phyloP scores from a whole-genome alignment of 2,113 vertebrate genomes.

The Tricholaema leucomelas region DNA sequence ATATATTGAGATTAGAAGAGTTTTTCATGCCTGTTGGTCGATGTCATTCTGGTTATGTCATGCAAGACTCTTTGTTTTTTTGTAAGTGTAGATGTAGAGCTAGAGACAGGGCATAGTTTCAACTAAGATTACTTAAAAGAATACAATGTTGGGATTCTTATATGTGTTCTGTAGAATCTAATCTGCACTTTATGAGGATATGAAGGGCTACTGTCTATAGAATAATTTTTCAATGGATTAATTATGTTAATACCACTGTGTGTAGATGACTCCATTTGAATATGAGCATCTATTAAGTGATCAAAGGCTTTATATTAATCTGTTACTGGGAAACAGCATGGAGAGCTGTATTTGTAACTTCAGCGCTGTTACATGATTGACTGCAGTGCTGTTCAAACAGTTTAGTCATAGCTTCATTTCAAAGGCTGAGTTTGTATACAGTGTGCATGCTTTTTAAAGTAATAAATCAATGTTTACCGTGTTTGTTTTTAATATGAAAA shows the following conservation, averaged over 20 bases:
- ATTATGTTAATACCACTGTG: not conserved
- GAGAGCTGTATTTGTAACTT: not conserved
- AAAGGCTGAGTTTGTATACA: not conserved
- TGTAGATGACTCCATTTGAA: not conserved
- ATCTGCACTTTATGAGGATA: not conserved
- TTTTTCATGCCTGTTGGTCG: not conserved
- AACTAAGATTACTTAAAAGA: not conserved
- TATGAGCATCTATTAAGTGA: not conserved
- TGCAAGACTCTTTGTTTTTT: not conserved
- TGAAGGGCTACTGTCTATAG: not conserved
- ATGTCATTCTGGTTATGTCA: not conserved
- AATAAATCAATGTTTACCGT: not conserved
- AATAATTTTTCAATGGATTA: not conserved
- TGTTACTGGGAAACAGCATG: not conserved
- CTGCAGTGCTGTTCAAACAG: not conserved
- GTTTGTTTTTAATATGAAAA: conserved; percentile 65
- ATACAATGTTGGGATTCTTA: not conserved
- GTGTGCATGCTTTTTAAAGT: not conserved
- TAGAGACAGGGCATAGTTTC: not conserved
- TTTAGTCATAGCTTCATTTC: not conserved
- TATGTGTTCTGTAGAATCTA: not conserved
- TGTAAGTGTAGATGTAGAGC: not conserved
- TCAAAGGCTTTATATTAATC: not conserved
- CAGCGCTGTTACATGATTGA: not conserved
- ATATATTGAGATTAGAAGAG: not conserved